Evolutionary conservation across 2,888 invertebrate species (phyloP).

Genomic region (Cylloceria caligata): DNA sequence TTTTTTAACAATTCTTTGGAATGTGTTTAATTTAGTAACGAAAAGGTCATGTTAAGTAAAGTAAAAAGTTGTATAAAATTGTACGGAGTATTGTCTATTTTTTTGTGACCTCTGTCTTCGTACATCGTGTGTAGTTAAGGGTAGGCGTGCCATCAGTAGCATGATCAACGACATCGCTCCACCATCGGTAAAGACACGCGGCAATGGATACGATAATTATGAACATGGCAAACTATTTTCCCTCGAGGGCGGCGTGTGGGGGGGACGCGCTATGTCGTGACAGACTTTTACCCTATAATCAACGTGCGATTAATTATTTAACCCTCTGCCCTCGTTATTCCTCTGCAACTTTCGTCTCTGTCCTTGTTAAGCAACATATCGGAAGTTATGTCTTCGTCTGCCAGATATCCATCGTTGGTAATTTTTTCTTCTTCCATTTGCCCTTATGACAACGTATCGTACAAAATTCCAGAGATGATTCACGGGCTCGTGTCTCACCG

Average conservation of each 20-base stretch:
- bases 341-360: neutral
- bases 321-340: constrained; percentile 55
- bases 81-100: no score
- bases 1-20: neutral
- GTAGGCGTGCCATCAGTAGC: constrained; percentile 9
- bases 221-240: constrained; percentile 10
- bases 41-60: neutral
- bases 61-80: no score
- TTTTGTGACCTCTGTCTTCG: neutral
- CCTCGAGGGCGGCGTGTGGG: neutral
- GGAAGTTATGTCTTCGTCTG: constrained; percentile 30
- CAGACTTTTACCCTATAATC: constrained; percentile 73
- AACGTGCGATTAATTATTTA: constrained; percentile 81
- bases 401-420: constrained; percentile 49
- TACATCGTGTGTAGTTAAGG: neutral
- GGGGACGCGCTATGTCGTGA: constrained; percentile 38
- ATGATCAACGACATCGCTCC: constrained; percentile 14
- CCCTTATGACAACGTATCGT: neutral
- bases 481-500: constrained; percentile 2
- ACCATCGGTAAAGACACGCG: neutral
- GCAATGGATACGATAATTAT: constrained; percentile 54
- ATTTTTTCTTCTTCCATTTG: constrained; percentile 27
- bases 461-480: constrained; percentile 30
- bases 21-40: constrained; percentile 19
- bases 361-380: constrained; percentile 42